A percentile compares a stretch with the other conserved stretches of the same genome.
These are phyloP conservation scores for Tokudaia muenninki DNA, from an alignment of 2,797 vertebrate species.

Conservation along the genomic window DNA sequence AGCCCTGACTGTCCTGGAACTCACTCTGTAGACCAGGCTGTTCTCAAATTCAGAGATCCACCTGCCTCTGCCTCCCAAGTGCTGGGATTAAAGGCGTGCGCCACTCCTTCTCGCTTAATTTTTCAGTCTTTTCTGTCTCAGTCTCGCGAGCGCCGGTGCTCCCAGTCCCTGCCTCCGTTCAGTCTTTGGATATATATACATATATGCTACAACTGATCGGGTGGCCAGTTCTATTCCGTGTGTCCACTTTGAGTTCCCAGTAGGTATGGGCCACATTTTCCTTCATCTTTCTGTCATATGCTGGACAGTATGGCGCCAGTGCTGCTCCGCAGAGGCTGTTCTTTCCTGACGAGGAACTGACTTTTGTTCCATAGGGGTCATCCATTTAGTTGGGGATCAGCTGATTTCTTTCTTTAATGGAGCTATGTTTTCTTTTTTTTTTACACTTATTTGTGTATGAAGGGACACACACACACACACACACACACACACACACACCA, in stretches of 20 bases:
- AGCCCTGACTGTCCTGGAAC: neutral
- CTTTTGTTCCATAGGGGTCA: constrained; percentile 35
- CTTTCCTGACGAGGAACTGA: neutral
- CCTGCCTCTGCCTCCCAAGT: neutral
- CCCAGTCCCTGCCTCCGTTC: neutral
- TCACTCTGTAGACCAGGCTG: neutral
- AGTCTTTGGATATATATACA: neutral
- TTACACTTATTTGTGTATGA: neutral
- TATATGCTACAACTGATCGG: neutral
- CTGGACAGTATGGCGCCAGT: too few species aligned
- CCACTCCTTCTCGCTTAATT: neutral
- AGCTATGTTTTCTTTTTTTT: neutral
- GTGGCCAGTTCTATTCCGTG: neutral
- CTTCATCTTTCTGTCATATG: neutral
- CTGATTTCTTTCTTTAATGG: neutral
- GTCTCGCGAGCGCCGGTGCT: neutral
- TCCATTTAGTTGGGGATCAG: neutral
- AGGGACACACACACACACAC: neutral
- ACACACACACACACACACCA: neutral
- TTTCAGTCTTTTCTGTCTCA: neutral
- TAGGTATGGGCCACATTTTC: neutral
- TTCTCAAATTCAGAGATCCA: neutral
- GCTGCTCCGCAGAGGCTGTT: neutral
- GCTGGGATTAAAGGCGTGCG: neutral
- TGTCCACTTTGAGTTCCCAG: neutral